Percentiles rank a stretch among this genome's conserved stretches.
These are phyloP conservation scores for Palythoa heliodiscus DNA, from an alignment of 92 coral and sea anemone species.

Conservation along the genomic window DNA sequence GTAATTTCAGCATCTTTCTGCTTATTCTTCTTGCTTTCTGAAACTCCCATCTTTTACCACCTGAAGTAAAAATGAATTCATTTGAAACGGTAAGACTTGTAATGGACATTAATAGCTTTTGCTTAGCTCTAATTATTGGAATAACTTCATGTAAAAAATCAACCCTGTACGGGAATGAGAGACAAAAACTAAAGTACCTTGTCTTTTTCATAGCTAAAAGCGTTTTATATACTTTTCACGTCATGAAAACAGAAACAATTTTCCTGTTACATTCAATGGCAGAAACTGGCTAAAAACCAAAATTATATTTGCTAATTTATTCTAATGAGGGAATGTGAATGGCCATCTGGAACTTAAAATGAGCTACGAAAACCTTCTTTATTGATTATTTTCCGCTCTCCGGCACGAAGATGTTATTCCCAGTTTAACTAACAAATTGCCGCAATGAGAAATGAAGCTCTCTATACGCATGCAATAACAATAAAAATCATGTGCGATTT, in stretches of 20 bases:
- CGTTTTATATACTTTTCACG: neutral
- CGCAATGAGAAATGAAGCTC: no score
- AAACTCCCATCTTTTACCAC: slow-evolving; percentile 26
- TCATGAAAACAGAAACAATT: neutral
- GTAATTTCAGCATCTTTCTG: neutral
- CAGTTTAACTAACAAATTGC: no score
- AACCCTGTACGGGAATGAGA: neutral
- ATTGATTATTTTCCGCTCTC: no score
- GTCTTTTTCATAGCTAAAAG: neutral
- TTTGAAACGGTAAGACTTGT: neutral
- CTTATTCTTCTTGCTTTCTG: slow-evolving; percentile 25
- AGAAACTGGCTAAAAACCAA: slow-evolving; percentile 6
- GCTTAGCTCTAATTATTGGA: neutral
- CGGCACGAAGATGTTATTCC: no score
- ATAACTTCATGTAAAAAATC: neutral
- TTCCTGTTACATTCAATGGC: neutral
- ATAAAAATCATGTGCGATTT: no score
- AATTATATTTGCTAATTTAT: slow-evolving; percentile 29
- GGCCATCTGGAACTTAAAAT: no score
- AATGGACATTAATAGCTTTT: neutral
- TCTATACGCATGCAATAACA: no score
- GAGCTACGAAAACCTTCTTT: no score
- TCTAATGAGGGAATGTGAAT: slow-evolving; percentile 11
- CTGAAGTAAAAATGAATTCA: slow-evolving; percentile 1
- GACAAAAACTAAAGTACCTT: neutral